Evolutionary conservation across 2,888 invertebrate species (phyloP), one percentile per base, ranked within the genome.

Genomic region (Chrysodeixis includens): DNA sequence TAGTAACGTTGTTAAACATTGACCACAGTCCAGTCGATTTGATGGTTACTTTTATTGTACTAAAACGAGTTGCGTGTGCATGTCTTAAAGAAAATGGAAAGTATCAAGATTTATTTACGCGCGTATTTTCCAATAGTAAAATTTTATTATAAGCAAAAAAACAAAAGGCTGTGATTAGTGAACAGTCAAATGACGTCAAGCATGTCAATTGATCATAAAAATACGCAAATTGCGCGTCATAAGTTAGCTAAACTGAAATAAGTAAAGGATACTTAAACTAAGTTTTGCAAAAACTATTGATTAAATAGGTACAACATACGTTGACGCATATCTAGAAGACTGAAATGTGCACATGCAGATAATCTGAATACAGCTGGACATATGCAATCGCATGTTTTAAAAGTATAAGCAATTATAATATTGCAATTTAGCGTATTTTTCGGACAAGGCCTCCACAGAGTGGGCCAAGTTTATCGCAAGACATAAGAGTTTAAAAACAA

Each of bases 401-500:
- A 56, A 65, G 64, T 68, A 58, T 49, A 20, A 49, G 46, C 52
- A 60, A 71, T 72, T 67, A 62, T 64, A 65, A 60, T 10, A 59
- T 68, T 61, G 65, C 56, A 69, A 69, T 69, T 70, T 61, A 69
- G 64, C 58, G 61, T 53, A 53, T 67, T 76, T 72, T 61, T 69
- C 68, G 63, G 56, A 71, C 73, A 78, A 71, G 82, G 75, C 68
- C 72, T 70, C 30, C n/a, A 56, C 62, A 68, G 74, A 80, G 66
- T 76, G 62, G 76, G 79, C 74, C 76, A 79, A 84, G 78, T 79
- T 84, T 83, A 86, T 78, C 75, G 69, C 70, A 72, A 74, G 71
- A 77, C 69, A 66, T 79, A 67, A 79, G 79, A 64, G 68, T 69
- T 76, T 80, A 83, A 84, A 85, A 87, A 91, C 84, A 89, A 88